A percentile compares a stretch with the other conserved stretches of the same genome.
These are phyloP conservation scores for Microplitis deprimator DNA, from an alignment of 2,888 invertebrate genomes.

Conservation along the genomic window DNA sequence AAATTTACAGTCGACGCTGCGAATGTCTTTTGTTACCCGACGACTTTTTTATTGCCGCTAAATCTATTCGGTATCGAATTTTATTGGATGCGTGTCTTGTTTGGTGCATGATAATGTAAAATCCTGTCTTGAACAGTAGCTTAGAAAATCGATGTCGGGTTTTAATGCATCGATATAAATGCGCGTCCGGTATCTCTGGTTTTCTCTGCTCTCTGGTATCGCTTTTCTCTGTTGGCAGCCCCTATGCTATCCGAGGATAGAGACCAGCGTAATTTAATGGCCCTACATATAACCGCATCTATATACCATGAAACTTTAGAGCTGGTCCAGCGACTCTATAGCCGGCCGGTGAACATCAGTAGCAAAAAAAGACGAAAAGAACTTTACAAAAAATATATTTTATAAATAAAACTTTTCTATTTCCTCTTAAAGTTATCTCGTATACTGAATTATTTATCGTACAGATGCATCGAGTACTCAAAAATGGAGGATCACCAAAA, in stretches of 20 bases:
- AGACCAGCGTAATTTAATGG: not conserved
- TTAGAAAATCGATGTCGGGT: constrained; percentile 25
- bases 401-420: not conserved
- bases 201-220: constrained; percentile 42
- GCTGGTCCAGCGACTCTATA: not conserved
- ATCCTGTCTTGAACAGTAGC: not conserved
- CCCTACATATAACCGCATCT: not conserved
- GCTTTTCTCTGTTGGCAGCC: not conserved
- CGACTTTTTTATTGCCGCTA: not conserved
- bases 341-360: not conserved
- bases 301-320: constrained; percentile 1
- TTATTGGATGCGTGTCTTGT: not conserved
- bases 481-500: not conserved
- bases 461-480: too few relatives aligned
- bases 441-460: not conserved
- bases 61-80: not conserved
- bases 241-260: not conserved
- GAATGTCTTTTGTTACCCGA: not conserved
- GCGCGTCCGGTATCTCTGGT: constrained; percentile 56
- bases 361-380: not conserved
- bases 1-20: not conserved
- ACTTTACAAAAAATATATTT: not conserved
- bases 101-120: not conserved
- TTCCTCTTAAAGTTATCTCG: not conserved
- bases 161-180: constrained; percentile 60